Base-by-base conservation (phyloP, 2,113 vertebrate species). In the Corapipo altera region DNA sequence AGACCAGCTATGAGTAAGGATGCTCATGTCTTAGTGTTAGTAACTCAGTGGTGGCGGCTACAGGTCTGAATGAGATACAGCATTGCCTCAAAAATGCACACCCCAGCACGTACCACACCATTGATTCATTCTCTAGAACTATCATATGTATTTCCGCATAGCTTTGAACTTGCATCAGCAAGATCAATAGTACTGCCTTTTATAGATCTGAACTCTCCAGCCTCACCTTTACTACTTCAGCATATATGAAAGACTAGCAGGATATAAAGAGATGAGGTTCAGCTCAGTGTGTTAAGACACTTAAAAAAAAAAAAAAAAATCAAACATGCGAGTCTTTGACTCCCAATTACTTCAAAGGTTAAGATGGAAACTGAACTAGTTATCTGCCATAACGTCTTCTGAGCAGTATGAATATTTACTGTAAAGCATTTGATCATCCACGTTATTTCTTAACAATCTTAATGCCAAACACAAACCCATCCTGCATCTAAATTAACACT, bases 121-220 rank as follows among this genome's bases (percentile, higher is more conserved):
- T 70, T 94, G 88, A 92, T 83, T 93, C 35, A 76, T 62, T 65
- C 79, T 49, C 33, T 26, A 62, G 32, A 58, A n/a, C 27, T n/a
- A 64, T 23, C 37, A 35, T 18, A 18, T 27, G n/a, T 65, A 48
- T 76, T 76, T 59, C 12, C 64, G 37, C 27, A 59, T 4, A 41
- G 37, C 65, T 92, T 85, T 92, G 76, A 95, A 86, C 76, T 78
- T 26, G 3, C 28, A 43, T 37, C 75, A 43, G 59, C 58, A 71
- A 75, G 80, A 96, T 93, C 95, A 87, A 96, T 94, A 93, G 51
- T 14, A 15, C 49, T 71, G 77, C 64, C 71, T 93, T 88, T 92
- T 57, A 87, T 61, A 24, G 69, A 39, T 74, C 48, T 20, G 74
- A 82, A 33, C 35, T 64, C 73, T 58, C 33, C 8, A 3, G 59